phyloP scores from a whole-genome alignment of 1,140 invertebrate species.

The Neodiprion pinetum region DNA sequence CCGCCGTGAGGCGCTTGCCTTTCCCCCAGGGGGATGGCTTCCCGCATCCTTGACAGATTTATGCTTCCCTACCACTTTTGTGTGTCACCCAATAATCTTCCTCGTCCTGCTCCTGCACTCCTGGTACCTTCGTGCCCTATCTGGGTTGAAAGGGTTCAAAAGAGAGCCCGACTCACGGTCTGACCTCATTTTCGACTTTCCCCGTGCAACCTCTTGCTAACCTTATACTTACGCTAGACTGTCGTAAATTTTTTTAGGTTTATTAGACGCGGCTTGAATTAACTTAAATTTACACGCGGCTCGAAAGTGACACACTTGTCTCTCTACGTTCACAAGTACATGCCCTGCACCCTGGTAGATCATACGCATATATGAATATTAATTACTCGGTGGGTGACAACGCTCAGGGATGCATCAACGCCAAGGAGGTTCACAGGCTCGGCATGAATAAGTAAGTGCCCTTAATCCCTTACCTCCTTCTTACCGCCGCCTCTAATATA shows the following conservation, averaged over 20 bases:
- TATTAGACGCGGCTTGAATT: too few relatives aligned
- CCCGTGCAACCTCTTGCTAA: too few relatives aligned
- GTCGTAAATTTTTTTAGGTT: too few relatives aligned
- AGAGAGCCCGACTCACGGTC: background rate
- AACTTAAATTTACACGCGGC: too few relatives aligned
- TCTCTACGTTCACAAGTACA: background rate
- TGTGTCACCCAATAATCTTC: conserved; percentile 58
- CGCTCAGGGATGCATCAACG: conserved; percentile 47
- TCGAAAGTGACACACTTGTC: too few relatives aligned
- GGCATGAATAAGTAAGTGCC: conserved; percentile 35
- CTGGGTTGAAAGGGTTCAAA: conserved; percentile 49
- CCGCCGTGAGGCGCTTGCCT: background rate
- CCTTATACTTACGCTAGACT: too few relatives aligned
- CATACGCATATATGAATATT: conserved; percentile 56
- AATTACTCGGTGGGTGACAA: conserved; percentile 61
- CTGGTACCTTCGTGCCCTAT: conserved; percentile 46
- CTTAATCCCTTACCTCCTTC: conserved; percentile 28
- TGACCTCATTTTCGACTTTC: background rate
- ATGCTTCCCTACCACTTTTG: conserved; percentile 61
- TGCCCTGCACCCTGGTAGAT: conserved; percentile 17
- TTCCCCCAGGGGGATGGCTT: background rate
- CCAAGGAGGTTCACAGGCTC: conserved; percentile 42
- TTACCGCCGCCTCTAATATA: background rate
- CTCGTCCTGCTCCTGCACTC: conserved; percentile 41
- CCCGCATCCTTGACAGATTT: conserved; percentile 37